These are phyloP conservation scores for Tychaedon coryphoeus DNA, from an alignment of 2,113 vertebrate genomes.

Conservation along the genomic window DNA sequence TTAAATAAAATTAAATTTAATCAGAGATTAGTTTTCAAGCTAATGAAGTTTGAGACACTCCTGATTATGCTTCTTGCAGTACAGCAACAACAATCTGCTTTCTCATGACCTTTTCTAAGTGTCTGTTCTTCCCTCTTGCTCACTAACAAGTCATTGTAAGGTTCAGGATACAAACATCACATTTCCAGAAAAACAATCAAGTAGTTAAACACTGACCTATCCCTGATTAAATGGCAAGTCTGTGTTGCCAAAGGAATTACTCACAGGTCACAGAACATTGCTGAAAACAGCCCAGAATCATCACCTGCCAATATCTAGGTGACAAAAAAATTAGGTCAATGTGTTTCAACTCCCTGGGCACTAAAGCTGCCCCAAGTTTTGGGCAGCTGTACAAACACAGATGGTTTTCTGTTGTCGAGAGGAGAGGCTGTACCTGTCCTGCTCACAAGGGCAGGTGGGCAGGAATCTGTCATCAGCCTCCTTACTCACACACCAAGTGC, in stretches of 20 bases:
- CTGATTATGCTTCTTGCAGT: neutral
- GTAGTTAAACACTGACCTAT: neutral
- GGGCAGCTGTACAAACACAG: neutral
- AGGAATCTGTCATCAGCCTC: neutral
- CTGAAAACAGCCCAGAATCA: slow-evolving; percentile 25
- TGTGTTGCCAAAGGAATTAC: neutral
- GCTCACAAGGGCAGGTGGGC: neutral
- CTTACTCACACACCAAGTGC: neutral
- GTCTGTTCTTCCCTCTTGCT: neutral
- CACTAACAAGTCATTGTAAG: neutral
- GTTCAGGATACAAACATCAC: neutral
- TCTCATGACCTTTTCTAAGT: neutral
- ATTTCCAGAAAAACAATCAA: slow-evolving; percentile 8
- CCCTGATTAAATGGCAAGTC: neutral
- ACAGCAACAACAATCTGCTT: neutral
- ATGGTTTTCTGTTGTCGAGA: neutral
- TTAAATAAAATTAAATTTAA: neutral
- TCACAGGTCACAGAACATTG: neutral
- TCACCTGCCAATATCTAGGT: slow-evolving; percentile 41
- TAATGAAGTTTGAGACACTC: neutral
- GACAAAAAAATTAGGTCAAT: slow-evolving; percentile 8
- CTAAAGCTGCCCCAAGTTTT: neutral
- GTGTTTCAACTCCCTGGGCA: neutral
- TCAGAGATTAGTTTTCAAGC: neutral
- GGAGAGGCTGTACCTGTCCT: neutral